Evolutionary conservation across 2,888 invertebrate genomes (phyloP), one percentile per base, ranked within the genome.

Genomic region (Lottia gigantea): DNA sequence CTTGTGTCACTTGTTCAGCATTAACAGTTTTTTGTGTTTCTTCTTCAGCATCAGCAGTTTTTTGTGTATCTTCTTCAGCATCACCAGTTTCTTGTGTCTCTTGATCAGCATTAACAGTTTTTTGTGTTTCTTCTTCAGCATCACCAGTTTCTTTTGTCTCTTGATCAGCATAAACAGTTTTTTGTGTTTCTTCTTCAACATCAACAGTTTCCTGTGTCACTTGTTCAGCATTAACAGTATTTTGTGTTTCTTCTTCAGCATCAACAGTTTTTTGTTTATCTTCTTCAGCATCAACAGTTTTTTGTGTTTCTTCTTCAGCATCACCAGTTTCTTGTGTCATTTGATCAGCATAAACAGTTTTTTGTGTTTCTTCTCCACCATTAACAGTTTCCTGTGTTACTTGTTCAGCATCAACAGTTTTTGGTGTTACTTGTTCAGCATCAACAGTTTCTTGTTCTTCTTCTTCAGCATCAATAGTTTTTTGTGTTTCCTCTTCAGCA

Each of bases 291-390:
- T 15, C 16, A n/a, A 61, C 67, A 40, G 45, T 23, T 2, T 40
- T 15, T 62, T 46, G 49, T 45, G 46, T 62, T 15, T 31, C 64
- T n/a, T 71, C 64, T 64, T 67, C 67, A 25, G 45, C 45, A 16
- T n/a, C 19, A 55, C 19, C 64, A 55, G 23, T 31, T 25, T 11
- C 12, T 47, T n/a, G 14, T 16, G 31, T 15, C 15, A 7, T 46
- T 14, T 65, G 45, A 19, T 25, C 55, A 46, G 46, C 16, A 12
- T 19, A 11, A 46, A 46, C 19, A 19, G 46, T 26, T 25, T 19
- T 6, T 46, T 15, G 45, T n/a, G 23, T 66, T 66, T 46, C 66
- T 23, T 46, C 19, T 25, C 23, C 46, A 11, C 14, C 23, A 23
- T 45, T 31, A 62, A 62, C 64, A 23, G 31, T 64, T 25, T 64